These are phyloP conservation scores for Strigamia maritima DNA, from an alignment of 2,888 invertebrate genomes.

Conservation along the genomic window DNA sequence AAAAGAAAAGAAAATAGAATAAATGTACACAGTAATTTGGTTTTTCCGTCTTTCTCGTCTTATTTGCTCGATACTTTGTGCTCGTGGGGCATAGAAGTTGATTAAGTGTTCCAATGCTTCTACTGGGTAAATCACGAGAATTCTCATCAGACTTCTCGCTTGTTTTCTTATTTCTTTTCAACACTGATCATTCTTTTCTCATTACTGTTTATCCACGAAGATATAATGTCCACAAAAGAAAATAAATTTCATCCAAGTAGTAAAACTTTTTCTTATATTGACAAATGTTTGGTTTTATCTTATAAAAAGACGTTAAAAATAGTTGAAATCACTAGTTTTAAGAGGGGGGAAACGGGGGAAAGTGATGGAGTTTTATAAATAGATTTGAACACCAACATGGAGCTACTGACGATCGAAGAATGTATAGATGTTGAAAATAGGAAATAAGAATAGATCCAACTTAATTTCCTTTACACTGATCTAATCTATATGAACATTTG, in stretches of 20 bases:
- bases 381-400: not conserved
- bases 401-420: constrained; percentile 21
- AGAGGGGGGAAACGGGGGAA: not conserved
- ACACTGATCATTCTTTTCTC: constrained; percentile 5
- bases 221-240: not conserved
- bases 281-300: too few relatives aligned
- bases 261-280: not conserved
- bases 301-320: too few relatives aligned
- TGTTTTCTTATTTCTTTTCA: not conserved
- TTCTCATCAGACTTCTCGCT: constrained; percentile 11
- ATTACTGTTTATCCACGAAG: not conserved
- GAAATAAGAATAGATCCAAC: constrained; percentile 31
- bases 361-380: constrained; percentile 9
- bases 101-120: constrained; percentile 19
- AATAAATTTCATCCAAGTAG: not conserved
- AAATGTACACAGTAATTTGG: not conserved
- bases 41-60: not conserved
- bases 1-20: not conserved
- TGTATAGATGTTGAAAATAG: constrained; percentile 13
- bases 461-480: constrained; percentile 29
- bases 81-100: not conserved
- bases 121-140: constrained; percentile 11
- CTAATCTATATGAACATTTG: constrained; percentile 1
- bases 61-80: not conserved
- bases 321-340: too few relatives aligned